phyloP scores from a whole-genome alignment of 35 echinoderm and acorn worm species.

The Diadema setosum region DNA sequence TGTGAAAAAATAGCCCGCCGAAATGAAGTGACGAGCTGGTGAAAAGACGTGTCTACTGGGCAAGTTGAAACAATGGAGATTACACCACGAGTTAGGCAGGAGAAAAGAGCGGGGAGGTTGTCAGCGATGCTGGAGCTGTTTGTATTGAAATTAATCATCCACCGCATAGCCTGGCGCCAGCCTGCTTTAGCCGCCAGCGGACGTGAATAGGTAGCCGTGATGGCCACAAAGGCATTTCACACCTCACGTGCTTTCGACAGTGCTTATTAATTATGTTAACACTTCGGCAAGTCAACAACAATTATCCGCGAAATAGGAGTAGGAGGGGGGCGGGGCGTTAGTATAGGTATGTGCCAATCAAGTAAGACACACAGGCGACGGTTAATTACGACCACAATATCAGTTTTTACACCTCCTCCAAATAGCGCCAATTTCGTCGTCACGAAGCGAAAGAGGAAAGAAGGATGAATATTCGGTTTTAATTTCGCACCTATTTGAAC shows the following conservation, averaged over 20 bases:
- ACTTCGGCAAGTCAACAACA: slow-evolving; percentile 98
- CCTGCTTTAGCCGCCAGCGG: slow-evolving; percentile 49
- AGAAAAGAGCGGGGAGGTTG: neutral
- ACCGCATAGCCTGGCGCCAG: slow-evolving; percentile 76
- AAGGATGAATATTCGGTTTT: too few species aligned
- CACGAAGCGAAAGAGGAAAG: too few species aligned
- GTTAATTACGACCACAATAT: neutral
- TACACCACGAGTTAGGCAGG: neutral
- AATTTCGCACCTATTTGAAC: too few species aligned
- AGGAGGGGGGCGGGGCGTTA: slow-evolving; percentile 47
- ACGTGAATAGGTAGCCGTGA: slow-evolving; percentile 72
- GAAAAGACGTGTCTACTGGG: slow-evolving; percentile 36
- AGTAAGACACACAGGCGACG: too few species aligned
- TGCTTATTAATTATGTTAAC: slow-evolving; percentile 99
- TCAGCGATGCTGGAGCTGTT: slow-evolving; percentile 51
- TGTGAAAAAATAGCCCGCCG: neutral
- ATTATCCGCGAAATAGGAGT: slow-evolving; percentile 77
- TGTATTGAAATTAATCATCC: slow-evolving; percentile 82
- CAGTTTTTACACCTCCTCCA: neutral
- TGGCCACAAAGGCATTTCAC: slow-evolving; percentile 83
- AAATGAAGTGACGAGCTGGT: neutral
- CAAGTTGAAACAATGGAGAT: slow-evolving; percentile 50
- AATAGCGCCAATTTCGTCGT: too few species aligned
- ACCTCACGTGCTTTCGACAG: slow-evolving; percentile 91
- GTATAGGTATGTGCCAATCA: slow-evolving; percentile 73